Evolutionary conservation across 2,888 invertebrate genomes (phyloP).

Genomic region (Lithophane semibrunnea): DNA sequence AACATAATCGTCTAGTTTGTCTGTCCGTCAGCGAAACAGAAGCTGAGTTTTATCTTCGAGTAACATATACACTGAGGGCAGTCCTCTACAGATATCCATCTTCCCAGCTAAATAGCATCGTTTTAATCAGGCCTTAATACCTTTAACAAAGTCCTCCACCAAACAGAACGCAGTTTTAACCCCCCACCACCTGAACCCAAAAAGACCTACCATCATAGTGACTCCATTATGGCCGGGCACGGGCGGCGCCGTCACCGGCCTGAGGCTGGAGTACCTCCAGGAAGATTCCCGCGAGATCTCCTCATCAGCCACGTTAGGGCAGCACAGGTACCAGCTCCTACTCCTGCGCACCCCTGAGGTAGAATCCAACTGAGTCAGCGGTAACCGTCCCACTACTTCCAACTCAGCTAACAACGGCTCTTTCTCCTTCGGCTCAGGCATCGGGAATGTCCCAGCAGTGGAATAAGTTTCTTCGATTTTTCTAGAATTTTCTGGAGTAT

Average conservation of each 20-base stretch:
- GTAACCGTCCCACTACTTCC: slow-evolving; percentile 83
- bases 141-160: slow-evolving; percentile 6
- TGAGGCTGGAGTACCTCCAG: slow-evolving; percentile 85
- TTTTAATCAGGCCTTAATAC: neutral
- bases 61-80: neutral
- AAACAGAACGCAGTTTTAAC: accelerated
- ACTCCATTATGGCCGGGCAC: slow-evolving; percentile 78
- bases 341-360: slow-evolving; percentile 87
- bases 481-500: slow-evolving; percentile 78
- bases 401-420: slow-evolving; percentile 85
- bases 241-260: slow-evolving; percentile 85
- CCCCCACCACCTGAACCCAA: neutral
- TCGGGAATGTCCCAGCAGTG: slow-evolving; percentile 87
- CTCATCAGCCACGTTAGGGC: slow-evolving; percentile 86
- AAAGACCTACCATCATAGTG: slow-evolving; percentile 70
- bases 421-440: slow-evolving; percentile 87
- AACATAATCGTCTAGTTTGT: neutral
- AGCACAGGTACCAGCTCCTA: slow-evolving; percentile 91
- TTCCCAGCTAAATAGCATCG: neutral
- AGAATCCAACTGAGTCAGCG: slow-evolving; percentile 81
- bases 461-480: slow-evolving; percentile 84
- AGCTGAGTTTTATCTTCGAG: neutral
- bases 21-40: neutral
- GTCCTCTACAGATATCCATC: neutral
- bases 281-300: slow-evolving; percentile 84